Evolutionary conservation across 2,113 vertebrate species (phyloP).

Genomic region (Channa maculata): DNA sequence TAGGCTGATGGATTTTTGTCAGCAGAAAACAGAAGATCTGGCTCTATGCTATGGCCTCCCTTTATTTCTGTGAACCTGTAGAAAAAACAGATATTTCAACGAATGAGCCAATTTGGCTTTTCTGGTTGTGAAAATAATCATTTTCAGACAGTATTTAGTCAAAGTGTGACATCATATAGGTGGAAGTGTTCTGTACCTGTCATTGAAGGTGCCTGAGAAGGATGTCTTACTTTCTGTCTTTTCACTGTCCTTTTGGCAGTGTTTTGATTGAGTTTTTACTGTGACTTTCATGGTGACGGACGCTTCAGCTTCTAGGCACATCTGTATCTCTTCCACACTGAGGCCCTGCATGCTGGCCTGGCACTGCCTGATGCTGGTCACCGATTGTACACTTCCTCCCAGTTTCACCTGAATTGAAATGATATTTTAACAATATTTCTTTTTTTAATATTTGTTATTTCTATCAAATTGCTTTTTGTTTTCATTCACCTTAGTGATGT

Average conservation of each 20-base stretch:
- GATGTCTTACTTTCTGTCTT: conserved; percentile 63
- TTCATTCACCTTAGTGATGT: conserved; percentile 77
- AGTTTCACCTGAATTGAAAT: conserved; percentile 71
- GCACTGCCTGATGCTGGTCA: conserved; percentile 88
- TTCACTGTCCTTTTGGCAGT: conserved; percentile 74
- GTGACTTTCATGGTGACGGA: conserved; percentile 56
- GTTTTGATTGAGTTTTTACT: conserved; percentile 41
- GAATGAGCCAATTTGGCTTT: neutral
- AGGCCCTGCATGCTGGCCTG: conserved; percentile 81
- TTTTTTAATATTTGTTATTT: neutral
- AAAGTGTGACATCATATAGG: too few relatives aligned
- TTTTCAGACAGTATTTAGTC: too few relatives aligned
- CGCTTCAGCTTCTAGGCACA: conserved; percentile 84
- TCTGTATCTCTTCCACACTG: conserved; percentile 75
- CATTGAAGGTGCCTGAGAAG: conserved; percentile 84
- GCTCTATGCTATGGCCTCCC: conserved; percentile 80
- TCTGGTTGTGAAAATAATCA: neutral
- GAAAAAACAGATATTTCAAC: neutral
- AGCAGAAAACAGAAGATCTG: conserved; percentile 85
- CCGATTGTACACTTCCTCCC: conserved; percentile 81
- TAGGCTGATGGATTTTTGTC: conserved; percentile 78
- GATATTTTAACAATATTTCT: neutral
- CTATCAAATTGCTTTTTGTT: neutral
- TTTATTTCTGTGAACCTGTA: conserved; percentile 80
- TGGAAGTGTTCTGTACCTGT: conserved; percentile 72